Base-by-base conservation (phyloP, 2,113 vertebrate genomes). In the Chinchilla lanigera region DNA sequence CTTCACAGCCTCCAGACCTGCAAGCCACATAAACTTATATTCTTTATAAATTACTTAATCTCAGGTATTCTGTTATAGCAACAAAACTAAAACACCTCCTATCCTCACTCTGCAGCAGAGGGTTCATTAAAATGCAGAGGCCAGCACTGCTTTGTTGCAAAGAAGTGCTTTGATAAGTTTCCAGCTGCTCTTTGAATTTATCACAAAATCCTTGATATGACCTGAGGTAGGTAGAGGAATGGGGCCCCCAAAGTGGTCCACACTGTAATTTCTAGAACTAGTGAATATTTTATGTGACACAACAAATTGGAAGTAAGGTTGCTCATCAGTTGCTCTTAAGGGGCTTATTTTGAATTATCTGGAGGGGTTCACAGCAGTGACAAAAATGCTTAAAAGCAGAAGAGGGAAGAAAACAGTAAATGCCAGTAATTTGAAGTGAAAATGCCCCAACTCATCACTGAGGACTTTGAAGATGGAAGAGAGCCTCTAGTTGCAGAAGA, bases 61-160 rank as follows among this genome's bases (percentile, higher is more conserved):
- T 60, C 24, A 50, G 30, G 44, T 17, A 60, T 58, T 81, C 38
- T 80, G n/a, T 26, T 60, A 60, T 1, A 69, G 50, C 61, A 67
- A 44, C 24, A 63, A n/a, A 80, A 56, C 14, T n/a, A 47, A n/a
- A 52, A 71, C 11, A 81, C 8, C 14, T 19, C 35, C 22, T 13
- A 47, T 1, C 0, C 35, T 17, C 16, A 4, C 38, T 12, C 0
- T 9, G 28, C 19, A 83, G 11, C 38, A 54, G 71, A 61, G 2
- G 28, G 58, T 35, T 38, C 35, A 77, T 69, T 78, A 47, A 90
- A 85, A 82, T 35, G 82, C 52, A 69, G 1, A 41, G 52, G n/a
- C 6, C 28, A 63, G 44, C 16, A 33, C 1, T 24, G 16, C 38
- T 50, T 26, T 33, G 50, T 8, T 1, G 3, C 33, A 91, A 82